A percentile compares a stretch with the other conserved stretches of the same genome.
Evolutionary conservation across 2,888 invertebrate species (phyloP).

Genomic region (Pammene fasciana): DNA sequence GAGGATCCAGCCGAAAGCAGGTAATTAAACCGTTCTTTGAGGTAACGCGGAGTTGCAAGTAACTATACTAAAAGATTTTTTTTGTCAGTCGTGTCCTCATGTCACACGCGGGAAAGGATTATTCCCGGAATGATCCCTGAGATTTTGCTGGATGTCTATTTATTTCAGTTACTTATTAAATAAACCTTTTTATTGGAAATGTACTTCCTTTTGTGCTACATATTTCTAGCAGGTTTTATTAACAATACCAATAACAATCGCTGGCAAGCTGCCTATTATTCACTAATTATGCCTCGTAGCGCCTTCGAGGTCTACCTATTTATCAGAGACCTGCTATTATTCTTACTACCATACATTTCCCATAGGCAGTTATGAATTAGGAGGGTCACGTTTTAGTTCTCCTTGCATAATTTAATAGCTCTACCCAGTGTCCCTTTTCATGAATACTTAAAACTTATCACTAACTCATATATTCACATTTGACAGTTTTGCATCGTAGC

Average conservation of each 20-base stretch:
- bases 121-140: no score
- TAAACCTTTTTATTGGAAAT: no score
- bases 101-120: no score
- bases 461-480: slow-evolving; percentile 26
- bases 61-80: no score
- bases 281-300: slow-evolving; percentile 2
- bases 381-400: slow-evolving; percentile 34
- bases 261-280: neutral
- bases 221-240: no score
- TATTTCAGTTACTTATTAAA: no score
- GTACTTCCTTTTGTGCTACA: no score
- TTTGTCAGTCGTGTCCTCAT: no score
- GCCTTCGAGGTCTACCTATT: neutral
- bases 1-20: no score
- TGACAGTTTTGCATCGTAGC: slow-evolving; percentile 9
- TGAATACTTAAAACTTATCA: slow-evolving; percentile 38
- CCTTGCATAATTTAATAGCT: slow-evolving; percentile 34
- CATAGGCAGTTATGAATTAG: slow-evolving; percentile 31
- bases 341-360: slow-evolving; percentile 1
- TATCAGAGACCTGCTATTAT: neutral
- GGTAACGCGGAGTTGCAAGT: no score
- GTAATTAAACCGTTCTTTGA: no score
- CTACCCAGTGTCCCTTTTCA: slow-evolving; percentile 29
- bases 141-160: no score
- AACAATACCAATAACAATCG: neutral